Evolutionary conservation across 2,113 vertebrate genomes (phyloP).

Genomic region (Nansenia antarctica): DNA sequence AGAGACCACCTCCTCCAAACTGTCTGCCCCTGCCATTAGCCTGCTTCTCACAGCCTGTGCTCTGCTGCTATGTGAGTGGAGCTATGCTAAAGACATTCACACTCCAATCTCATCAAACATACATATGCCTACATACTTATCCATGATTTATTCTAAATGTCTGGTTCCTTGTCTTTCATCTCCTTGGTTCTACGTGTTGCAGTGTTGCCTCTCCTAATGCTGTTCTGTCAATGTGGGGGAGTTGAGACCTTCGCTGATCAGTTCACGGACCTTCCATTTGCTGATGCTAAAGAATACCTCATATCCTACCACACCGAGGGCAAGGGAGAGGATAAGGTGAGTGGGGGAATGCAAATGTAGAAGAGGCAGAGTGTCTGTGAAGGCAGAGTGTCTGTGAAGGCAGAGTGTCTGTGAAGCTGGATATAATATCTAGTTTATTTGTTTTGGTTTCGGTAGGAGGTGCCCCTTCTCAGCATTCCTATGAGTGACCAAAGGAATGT

Average conservation of each 20-base stretch:
- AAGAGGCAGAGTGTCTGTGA: too few species aligned
- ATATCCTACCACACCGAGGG: conserved; percentile 82
- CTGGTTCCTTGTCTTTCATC: conserved; percentile 2
- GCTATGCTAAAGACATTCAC: conserved; percentile 6
- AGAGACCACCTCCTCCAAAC: conserved; percentile 18
- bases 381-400: too few species aligned
- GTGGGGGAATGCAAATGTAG: too few species aligned
- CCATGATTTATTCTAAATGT: conserved; percentile 11
- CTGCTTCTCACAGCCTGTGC: conserved; percentile 71
- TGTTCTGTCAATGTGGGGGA: conserved; percentile 74
- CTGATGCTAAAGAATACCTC: conserved; percentile 76
- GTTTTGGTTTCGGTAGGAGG: conserved; percentile 43
- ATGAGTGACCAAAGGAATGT: conserved; percentile 11
- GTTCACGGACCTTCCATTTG: conserved; percentile 67
- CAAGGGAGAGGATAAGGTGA: conserved; percentile 83
- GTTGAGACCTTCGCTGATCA: conserved; percentile 68
- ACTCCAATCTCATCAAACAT: background rate
- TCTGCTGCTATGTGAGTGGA: conserved; percentile 80
- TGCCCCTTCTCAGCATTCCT: conserved; percentile 52
- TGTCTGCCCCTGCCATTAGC: conserved; percentile 73
- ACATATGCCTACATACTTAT: background rate
- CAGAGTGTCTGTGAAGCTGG: too few species aligned
- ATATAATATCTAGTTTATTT: background rate
- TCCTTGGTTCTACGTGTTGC: conserved; percentile 17
- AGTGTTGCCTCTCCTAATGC: conserved; percentile 83